Conservation (phyloP, 2,113 vertebrate genomes). For the Glaucidium brasilianum region DNA sequence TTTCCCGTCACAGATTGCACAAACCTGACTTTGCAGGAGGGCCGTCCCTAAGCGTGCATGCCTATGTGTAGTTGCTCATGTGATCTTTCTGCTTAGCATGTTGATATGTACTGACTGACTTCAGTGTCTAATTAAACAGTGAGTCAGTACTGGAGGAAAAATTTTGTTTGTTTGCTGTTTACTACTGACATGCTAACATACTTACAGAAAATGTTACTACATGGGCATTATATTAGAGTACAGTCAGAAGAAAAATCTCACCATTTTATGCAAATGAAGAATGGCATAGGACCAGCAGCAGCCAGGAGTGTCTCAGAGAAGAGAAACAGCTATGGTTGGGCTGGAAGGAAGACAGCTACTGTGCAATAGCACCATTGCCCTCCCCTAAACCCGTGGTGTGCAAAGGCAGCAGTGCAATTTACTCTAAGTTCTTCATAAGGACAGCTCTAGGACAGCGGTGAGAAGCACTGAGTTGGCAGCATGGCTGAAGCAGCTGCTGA, state of each 20-base stretch:
- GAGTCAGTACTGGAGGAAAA: neutral
- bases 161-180: neutral
- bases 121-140: neutral
- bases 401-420: neutral
- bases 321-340: neutral
- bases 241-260: neutral
- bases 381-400: neutral
- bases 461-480: neutral
- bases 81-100: neutral
- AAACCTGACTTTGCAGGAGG: neutral
- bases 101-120: neutral
- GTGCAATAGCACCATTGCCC: neutral
- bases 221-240: neutral
- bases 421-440: neutral
- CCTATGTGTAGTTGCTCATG: conserved; percentile 31
- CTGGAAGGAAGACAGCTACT: neutral
- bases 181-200: neutral
- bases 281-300: neutral
- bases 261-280: neutral
- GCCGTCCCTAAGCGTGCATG: neutral
- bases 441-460: neutral
- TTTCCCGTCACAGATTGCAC: neutral
- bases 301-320: neutral
- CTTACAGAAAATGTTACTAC: neutral
- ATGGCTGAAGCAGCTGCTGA: neutral